These are phyloP conservation scores for Oreochromis tanganicae DNA, from an alignment of 2,113 vertebrate species.

Conservation along the genomic window DNA sequence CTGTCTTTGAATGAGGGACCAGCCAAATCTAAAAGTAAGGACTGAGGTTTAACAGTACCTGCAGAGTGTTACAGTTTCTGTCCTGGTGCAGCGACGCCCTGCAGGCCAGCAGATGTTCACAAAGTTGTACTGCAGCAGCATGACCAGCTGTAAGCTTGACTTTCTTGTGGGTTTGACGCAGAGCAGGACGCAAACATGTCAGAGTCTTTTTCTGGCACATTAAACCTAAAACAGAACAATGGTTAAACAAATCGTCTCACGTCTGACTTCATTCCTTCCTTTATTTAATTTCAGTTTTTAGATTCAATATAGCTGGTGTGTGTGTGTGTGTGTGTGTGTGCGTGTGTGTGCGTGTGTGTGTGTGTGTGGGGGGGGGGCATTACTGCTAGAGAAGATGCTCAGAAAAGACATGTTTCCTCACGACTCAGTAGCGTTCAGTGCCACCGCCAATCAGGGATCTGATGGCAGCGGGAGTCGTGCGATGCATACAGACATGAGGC, in stretches of 20 bases:
- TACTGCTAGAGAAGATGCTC: constrained; percentile 50
- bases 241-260: background rate
- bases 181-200: background rate
- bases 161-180: background rate
- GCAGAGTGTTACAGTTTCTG: background rate
- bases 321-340: background rate
- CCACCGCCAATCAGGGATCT: constrained; percentile 73
- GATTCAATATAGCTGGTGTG: background rate
- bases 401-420: constrained; percentile 70
- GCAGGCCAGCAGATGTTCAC: no score
- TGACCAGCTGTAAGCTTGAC: background rate
- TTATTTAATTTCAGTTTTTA: background rate
- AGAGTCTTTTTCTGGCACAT: background rate
- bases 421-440: constrained; percentile 68
- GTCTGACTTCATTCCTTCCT: background rate
- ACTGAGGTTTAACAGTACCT: no score
- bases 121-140: background rate
- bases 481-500: constrained; percentile 63
- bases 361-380: background rate
- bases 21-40: no score
- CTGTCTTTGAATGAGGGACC: no score
- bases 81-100: background rate
- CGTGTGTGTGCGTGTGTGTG: no score
- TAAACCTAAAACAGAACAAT: background rate
- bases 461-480: constrained; percentile 65